Conservation (phyloP, 2,797 vertebrate genomes). For the Ataeniobius toweri region DNA sequence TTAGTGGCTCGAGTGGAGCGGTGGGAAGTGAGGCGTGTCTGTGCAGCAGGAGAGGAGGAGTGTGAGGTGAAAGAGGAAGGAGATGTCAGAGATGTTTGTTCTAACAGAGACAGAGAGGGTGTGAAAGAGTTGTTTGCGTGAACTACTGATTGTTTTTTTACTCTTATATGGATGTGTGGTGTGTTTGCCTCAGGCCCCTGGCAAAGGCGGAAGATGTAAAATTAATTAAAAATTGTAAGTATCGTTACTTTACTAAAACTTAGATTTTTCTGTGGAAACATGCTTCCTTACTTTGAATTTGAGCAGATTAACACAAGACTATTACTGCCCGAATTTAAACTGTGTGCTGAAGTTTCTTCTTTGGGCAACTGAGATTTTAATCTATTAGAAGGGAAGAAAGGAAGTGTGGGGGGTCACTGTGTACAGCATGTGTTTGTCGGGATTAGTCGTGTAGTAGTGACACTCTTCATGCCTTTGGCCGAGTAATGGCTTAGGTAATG, state of each 20-base stretch:
- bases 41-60: slow-evolving; percentile 45
- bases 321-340: slow-evolving; percentile 12
- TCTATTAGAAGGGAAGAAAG: slow-evolving; percentile 14
- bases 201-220: slow-evolving; percentile 58
- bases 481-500: slow-evolving; percentile 59
- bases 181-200: slow-evolving; percentile 30
- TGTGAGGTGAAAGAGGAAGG: slow-evolving; percentile 58
- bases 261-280: neutral
- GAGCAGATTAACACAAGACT: slow-evolving; percentile 6
- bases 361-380: slow-evolving; percentile 4
- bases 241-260: slow-evolving; percentile 39
- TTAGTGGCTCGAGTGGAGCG: slow-evolving; percentile 65
- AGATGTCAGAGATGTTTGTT: slow-evolving; percentile 66
- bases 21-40: slow-evolving; percentile 64
- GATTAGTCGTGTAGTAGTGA: slow-evolving; percentile 66
- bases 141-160: slow-evolving; percentile 36
- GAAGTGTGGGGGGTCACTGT: slow-evolving; percentile 25
- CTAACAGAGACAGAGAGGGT: slow-evolving; percentile 35
- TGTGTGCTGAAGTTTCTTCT: neutral
- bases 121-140: slow-evolving; percentile 46
- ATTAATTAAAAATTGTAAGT: slow-evolving; percentile 68
- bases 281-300: slow-evolving; percentile 14
- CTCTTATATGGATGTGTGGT: slow-evolving; percentile 47
- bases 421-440: slow-evolving; percentile 36
- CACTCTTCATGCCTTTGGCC: slow-evolving; percentile 44